Percentiles rank a stretch among this genome's conserved stretches.
These are phyloP conservation scores for Neotragus pygmaeus DNA, from an alignment of 2,113 vertebrate species.

Conservation along the genomic window DNA sequence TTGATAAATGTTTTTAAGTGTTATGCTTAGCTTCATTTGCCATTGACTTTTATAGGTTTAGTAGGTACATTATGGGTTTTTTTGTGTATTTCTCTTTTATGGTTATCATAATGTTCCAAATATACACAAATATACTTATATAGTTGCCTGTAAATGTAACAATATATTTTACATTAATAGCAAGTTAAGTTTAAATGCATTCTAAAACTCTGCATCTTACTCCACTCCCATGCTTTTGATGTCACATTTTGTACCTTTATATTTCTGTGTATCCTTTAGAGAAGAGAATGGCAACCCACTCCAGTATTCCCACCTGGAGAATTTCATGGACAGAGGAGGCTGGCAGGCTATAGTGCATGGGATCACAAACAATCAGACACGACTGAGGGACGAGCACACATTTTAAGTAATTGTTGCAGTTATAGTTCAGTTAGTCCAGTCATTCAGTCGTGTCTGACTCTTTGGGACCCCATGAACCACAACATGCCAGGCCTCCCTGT, in stretches of 20 bases:
- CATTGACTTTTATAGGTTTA: background rate
- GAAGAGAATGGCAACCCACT: background rate
- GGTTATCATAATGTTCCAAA: background rate
- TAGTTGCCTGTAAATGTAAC: background rate
- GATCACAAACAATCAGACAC: background rate
- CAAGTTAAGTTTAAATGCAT: background rate
- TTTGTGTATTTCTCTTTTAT: background rate
- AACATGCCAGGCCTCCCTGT: background rate
- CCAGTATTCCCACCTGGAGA: background rate
- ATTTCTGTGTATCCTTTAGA: background rate
- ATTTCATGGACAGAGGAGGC: background rate
- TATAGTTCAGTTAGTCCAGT: background rate
- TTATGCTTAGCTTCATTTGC: background rate
- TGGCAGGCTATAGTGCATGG: background rate
- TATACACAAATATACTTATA: background rate
- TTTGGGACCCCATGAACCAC: background rate
- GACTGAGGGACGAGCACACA: accelerated
- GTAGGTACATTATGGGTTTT: background rate
- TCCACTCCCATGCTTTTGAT: background rate
- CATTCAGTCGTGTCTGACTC: accelerated
- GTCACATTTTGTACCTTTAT: background rate
- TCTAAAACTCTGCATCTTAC: background rate
- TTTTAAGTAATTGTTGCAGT: background rate
- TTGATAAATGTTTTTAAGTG: background rate
- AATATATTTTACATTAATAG: background rate